Percentiles rank a stretch among this genome's conserved stretches.
phyloP scores from a whole-genome alignment of 2,797 vertebrate species.

The Manis crassicaudata region DNA sequence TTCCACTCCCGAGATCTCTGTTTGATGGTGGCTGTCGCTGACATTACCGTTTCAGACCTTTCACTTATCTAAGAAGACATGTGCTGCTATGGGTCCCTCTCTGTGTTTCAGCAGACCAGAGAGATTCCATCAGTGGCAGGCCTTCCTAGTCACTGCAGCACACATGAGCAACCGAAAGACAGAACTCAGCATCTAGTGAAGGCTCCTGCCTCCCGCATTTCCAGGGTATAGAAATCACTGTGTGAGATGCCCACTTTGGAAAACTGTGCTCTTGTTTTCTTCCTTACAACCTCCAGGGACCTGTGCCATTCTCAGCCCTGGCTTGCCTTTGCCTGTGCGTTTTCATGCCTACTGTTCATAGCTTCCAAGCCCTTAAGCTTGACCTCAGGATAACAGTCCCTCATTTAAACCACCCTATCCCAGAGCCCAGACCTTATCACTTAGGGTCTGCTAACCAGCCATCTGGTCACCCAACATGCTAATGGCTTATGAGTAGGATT shows the following conservation, averaged over 20 bases:
- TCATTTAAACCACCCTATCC: not conserved
- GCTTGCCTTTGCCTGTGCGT: not conserved
- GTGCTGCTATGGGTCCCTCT: not conserved
- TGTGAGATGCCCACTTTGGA: not conserved
- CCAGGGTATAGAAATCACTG: not conserved
- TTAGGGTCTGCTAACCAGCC: not conserved
- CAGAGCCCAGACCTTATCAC: not conserved
- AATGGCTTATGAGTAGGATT: not conserved
- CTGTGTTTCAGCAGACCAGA: not conserved
- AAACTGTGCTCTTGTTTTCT: not conserved
- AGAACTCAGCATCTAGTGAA: no score
- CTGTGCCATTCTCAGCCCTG: not conserved
- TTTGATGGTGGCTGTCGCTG: conserved; percentile 25
- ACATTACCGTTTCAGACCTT: not conserved
- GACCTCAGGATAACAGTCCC: not conserved
- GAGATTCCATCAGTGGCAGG: not conserved
- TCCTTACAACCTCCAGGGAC: not conserved
- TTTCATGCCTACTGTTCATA: no score
- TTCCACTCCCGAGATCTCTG: conserved; percentile 10
- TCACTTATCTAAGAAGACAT: not conserved
- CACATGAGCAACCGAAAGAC: not conserved
- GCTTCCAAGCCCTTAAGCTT: not conserved
- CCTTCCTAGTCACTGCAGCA: not conserved
- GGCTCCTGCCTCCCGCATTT: not conserved
- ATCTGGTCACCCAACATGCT: not conserved